phyloP scores from a whole-genome alignment of 2,888 invertebrate genomes.

The Ormyrus nitidulus region DNA sequence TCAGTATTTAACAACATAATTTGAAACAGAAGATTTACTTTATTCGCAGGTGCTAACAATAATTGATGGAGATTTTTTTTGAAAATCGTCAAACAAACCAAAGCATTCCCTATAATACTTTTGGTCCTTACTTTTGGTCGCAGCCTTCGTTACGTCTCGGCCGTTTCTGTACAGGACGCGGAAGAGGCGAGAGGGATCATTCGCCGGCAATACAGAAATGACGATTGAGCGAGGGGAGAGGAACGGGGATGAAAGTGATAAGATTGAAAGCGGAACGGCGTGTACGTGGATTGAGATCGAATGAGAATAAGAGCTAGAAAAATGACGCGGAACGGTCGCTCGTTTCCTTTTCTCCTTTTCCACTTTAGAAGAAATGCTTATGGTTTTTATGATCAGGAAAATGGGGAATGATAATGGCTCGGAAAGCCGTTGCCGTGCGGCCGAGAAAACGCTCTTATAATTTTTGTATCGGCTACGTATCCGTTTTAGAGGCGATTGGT shows the following conservation, averaged over 20 bases:
- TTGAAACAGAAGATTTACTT: no score
- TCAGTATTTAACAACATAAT: no score
- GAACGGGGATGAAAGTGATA: conserved; percentile 29
- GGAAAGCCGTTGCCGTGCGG: no score
- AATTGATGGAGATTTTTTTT: no score
- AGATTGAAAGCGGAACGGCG: conserved; percentile 33
- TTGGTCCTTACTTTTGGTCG: no score
- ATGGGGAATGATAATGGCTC: conserved; percentile 16
- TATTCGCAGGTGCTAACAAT: no score
- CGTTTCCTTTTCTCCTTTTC: conserved; percentile 19
- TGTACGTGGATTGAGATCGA: conserved; percentile 37
- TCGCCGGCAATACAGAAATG: not conserved
- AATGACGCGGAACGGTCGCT: conserved; percentile 18
- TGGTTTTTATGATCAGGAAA: conserved; percentile 17
- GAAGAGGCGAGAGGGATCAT: conserved; percentile 2
- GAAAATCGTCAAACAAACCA: no score
- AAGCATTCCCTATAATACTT: no score
- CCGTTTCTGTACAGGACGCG: not conserved
- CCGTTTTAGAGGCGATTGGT: no score
- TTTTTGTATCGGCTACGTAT: no score
- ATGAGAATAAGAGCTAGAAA: conserved; percentile 27
- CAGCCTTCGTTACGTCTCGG: no score
- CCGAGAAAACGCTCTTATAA: no score
- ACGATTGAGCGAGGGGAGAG: not conserved
- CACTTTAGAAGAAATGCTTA: conserved; percentile 11